Evolutionary conservation across 2,113 vertebrate species (phyloP).

Genomic region (pig (Sus scrofa)): DNA sequence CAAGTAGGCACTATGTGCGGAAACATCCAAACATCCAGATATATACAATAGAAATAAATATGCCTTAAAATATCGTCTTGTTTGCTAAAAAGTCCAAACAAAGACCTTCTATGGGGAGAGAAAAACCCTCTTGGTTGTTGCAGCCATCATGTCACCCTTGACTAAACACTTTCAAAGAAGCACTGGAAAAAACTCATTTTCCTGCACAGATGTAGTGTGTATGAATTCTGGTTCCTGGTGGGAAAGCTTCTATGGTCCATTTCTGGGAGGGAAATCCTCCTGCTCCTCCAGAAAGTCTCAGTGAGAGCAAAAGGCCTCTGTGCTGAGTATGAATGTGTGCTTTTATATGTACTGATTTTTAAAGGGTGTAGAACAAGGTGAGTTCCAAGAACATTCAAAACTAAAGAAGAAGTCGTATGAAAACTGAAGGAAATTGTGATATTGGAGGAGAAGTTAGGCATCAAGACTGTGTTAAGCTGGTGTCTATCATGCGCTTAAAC

Average conservation of each 20-base stretch:
- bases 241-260: background rate
- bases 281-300: background rate
- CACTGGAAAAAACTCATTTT: background rate
- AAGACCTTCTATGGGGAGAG: background rate
- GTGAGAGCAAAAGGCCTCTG: background rate
- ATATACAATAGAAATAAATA: background rate
- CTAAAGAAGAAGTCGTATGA: background rate
- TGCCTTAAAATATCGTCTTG: background rate
- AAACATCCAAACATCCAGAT: background rate
- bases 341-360: background rate
- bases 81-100: conserved; percentile 39
- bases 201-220: background rate
- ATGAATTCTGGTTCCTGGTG: background rate
- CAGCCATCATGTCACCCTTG: background rate
- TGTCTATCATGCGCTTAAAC: background rate
- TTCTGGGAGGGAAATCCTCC: background rate
- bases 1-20: background rate
- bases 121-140: background rate
- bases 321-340: no score
- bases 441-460: background rate
- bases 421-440: conserved; percentile 34
- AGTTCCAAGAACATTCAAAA: background rate
- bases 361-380: background rate
- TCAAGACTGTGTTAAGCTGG: background rate
- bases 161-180: conserved; percentile 49